These are phyloP conservation scores for Mesochorus sp. DNA, from an alignment of 2,888 invertebrate genomes.

Conservation along the genomic window DNA sequence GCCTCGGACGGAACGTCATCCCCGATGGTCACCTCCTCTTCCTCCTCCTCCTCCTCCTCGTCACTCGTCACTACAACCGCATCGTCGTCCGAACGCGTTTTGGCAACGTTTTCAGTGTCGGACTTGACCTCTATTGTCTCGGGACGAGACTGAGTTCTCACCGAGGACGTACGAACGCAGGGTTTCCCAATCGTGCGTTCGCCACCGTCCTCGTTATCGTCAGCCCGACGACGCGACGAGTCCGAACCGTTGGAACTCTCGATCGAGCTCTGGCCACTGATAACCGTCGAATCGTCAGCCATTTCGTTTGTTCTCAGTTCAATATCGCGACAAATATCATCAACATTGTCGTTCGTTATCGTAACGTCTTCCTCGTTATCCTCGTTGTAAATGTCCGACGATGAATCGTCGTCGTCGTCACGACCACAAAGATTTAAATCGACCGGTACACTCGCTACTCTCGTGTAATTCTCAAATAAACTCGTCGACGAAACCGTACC, in stretches of 20 bases:
- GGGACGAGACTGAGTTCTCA: slow-evolving; percentile 73
- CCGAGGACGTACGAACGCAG: slow-evolving; percentile 65
- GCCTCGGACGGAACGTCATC: not conserved
- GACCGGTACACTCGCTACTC: slow-evolving; percentile 86
- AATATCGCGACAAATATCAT: not conserved
- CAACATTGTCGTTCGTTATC: slow-evolving; percentile 46
- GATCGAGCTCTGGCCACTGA: slow-evolving; percentile 34
- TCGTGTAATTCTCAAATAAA: slow-evolving; percentile 78
- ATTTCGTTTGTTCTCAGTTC: slow-evolving; percentile 62
- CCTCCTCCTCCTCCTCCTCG: slow-evolving; percentile 25
- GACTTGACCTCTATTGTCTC: slow-evolving; percentile 35
- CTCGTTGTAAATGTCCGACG: slow-evolving; percentile 17
- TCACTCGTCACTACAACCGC: slow-evolving; percentile 39
- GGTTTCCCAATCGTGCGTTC: slow-evolving; percentile 44
- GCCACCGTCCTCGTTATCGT: slow-evolving; percentile 21
- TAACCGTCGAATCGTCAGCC: slow-evolving; percentile 66
- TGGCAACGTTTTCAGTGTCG: slow-evolving; percentile 53
- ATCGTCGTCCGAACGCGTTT: slow-evolving; percentile 64
- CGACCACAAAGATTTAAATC: slow-evolving; percentile 85
- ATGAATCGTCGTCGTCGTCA: not conserved
- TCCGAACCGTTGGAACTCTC: slow-evolving; percentile 56
- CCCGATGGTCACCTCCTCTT: slow-evolving; percentile 1
- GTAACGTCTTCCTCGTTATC: slow-evolving; percentile 46
- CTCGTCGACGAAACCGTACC: slow-evolving; percentile 67
- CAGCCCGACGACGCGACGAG: slow-evolving; percentile 31